Base-by-base conservation (phyloP, 1,140 invertebrate species). In the Panonychus citri region DNA sequence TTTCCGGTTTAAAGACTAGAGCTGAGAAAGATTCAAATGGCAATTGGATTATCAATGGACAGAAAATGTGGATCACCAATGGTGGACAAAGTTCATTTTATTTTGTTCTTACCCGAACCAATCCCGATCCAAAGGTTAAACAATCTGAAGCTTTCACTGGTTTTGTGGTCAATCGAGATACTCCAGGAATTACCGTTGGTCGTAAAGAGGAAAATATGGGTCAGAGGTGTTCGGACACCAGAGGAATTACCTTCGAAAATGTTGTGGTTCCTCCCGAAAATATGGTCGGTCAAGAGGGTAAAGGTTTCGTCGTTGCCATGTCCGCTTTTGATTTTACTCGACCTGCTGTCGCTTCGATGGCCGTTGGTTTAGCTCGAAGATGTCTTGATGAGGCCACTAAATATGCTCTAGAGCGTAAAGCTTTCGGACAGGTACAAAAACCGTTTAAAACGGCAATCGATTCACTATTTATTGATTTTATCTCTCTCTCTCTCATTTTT, bases 1-100 rank as follows among this genome's bases (percentile, higher is more conserved):
- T 95, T 0, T 80, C 79, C 43, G 87, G 83, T 46, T 74, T 89
- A 39, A 86, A 84, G 71, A 95, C 88, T 0, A 79, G 74, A 61
- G 90, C 90, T 10, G 87, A 81, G 61, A 94, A 91, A 68, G 94
- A 94, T 69, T 87, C 87, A 10, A 83, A 90, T 53, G 85, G 53
- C 12, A 84, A 94, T 66, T 97, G 81, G 70, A 78, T 97, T 58
- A 65, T 97, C 12, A 96, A 96, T 72, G 93, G 40, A 15, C 83
- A 88, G 64, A 97, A 94, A 72, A 96, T 97, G 93, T 97, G 93
- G 91, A 97, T 97, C 62, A 96, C 91, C 48, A 93, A 94, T 68
- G 90, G 85, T 37, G 89, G 90, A 30, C 81, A 88, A n/a, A 91
- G 91, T 39, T 90, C 86, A 68, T 97, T 89, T 90, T 77, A 89